Percentiles rank a stretch among this genome's conserved stretches.
phyloP scores from a whole-genome alignment of 1,140 invertebrate species.

The Drosophila lacteicornis region DNA sequence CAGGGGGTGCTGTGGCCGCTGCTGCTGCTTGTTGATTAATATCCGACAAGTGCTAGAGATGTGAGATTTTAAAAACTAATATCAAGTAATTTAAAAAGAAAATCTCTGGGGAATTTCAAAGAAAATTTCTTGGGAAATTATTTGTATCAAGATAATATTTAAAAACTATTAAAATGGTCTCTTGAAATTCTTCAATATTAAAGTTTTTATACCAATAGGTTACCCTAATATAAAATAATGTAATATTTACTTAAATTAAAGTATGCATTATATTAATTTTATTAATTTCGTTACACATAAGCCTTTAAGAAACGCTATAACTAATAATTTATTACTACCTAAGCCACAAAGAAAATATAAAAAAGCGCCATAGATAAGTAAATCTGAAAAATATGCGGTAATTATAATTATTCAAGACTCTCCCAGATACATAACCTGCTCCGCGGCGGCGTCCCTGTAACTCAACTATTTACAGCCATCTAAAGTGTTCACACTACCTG shows the following conservation, averaged over 20 bases:
- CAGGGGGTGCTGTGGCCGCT: background rate
- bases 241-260: too few species aligned
- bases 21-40: constrained; percentile 19
- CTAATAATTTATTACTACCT: background rate
- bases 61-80: background rate
- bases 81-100: background rate
- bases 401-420: constrained; percentile 6
- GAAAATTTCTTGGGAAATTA: background rate
- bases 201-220: too few species aligned
- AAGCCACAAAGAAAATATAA: background rate
- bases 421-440: background rate
- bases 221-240: too few species aligned
- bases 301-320: too few species aligned
- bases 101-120: background rate
- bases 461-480: constrained; percentile 2
- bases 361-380: too few species aligned
- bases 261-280: too few species aligned
- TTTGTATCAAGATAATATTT: background rate
- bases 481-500: constrained; percentile 28
- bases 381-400: background rate
- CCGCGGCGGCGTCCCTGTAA: background rate
- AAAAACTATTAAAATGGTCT: background rate
- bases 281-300: too few species aligned
- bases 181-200: background rate
- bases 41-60: constrained; percentile 6